Conservation (phyloP, 2,113 vertebrate species). For the Spea bombifrons region DNA sequence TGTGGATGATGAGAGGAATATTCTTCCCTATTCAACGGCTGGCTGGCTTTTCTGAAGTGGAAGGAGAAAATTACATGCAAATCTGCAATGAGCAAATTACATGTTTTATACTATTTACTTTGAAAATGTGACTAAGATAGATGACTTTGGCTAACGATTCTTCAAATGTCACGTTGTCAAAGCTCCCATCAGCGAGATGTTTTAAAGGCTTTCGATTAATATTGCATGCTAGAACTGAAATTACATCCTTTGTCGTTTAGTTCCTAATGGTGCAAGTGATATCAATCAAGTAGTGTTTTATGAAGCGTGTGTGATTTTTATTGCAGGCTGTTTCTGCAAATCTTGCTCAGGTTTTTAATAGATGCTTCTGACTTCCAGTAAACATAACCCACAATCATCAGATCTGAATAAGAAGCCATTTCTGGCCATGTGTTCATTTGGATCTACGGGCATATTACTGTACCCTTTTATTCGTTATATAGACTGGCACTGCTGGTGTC, state of each 20-base stretch:
- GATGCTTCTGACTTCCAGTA: constrained; percentile 61
- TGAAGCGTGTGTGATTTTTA: constrained; percentile 75
- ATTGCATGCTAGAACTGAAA: constrained; percentile 80
- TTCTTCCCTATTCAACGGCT: not conserved
- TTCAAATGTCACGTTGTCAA: constrained; percentile 86
- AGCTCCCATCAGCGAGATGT: constrained; percentile 79
- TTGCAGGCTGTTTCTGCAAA: constrained; percentile 74
- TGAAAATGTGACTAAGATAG: constrained; percentile 84
- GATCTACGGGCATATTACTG: constrained; percentile 11
- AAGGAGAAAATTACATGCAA: constrained; percentile 60
- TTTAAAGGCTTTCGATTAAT: constrained; percentile 89
- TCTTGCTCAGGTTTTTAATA: constrained; percentile 68
- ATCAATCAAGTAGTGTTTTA: constrained; percentile 81
- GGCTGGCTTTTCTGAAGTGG: constrained; percentile 8
- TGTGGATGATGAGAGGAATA: not conserved
- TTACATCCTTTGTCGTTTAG: constrained; percentile 83
- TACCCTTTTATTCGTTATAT: too few species aligned
- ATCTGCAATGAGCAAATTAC: constrained; percentile 73
- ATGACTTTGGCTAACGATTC: constrained; percentile 78
- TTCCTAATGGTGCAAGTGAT: constrained; percentile 84
- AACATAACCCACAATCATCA: constrained; percentile 54
- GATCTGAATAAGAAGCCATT: constrained; percentile 28
- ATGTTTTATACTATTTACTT: constrained; percentile 80
- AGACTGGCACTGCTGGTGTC: too few species aligned
- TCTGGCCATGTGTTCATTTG: constrained; percentile 51